phyloP scores from a whole-genome alignment of 2,888 invertebrate species.

The Oscheius myriophilus region DNA sequence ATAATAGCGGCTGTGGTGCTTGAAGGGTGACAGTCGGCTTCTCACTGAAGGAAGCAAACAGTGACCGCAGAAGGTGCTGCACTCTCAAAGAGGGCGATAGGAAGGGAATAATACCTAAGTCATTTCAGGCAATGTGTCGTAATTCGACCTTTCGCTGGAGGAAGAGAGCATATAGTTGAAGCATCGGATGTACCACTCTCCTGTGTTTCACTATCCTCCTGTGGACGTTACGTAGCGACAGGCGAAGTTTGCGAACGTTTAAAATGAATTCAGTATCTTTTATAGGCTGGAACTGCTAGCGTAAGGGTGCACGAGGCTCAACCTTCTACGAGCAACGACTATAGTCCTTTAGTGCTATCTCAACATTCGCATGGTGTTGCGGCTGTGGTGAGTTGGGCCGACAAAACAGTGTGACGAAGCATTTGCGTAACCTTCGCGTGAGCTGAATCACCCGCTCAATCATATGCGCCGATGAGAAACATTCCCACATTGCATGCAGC shows the following conservation, averaged over 20 bases:
- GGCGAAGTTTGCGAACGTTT: constrained; percentile 53
- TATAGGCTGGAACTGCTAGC: constrained; percentile 8
- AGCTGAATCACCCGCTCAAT: no score
- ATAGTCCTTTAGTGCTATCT: constrained; percentile 11
- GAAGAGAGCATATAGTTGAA: constrained; percentile 25
- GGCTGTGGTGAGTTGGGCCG: constrained; percentile 16
- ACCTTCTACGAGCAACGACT: constrained; percentile 24
- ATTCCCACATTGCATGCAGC: no score
- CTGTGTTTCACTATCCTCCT: constrained; percentile 56
- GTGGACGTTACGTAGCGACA: constrained; percentile 60
- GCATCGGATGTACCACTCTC: constrained; percentile 40
- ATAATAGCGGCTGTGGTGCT: constrained; percentile 31
- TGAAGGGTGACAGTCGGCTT: constrained; percentile 32
- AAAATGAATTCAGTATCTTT: background rate
- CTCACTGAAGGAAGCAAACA: constrained; percentile 26
- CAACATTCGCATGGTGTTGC: constrained; percentile 24
- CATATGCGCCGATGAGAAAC: no score
- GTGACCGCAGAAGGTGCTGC: constrained; percentile 20
- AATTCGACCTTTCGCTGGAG: constrained; percentile 15
- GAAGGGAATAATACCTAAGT: background rate
- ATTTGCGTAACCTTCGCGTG: no score
- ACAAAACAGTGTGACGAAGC: no score
- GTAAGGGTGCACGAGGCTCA: constrained; percentile 19
- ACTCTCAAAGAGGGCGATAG: background rate
- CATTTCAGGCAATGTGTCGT: constrained; percentile 26